Evolutionary conservation across 2,888 invertebrate genomes (phyloP), one percentile per base, ranked within the genome.

Genomic region (Drosophila siamana): DNA sequence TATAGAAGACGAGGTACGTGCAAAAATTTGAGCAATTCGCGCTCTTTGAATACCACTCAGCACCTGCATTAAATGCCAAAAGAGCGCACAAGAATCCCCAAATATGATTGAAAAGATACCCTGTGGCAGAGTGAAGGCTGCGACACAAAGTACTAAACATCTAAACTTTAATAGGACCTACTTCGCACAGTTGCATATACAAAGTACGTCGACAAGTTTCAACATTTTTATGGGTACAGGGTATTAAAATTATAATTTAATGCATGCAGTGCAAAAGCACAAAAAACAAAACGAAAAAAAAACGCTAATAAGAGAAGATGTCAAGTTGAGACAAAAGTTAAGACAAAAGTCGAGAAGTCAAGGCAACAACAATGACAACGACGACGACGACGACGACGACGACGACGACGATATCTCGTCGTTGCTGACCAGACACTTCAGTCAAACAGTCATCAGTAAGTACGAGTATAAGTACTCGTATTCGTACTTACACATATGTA

Each of bases 261-360:
- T 85, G 71, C 76, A 85, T 68, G 74, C 70, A 74, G 61, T 79
- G 70, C 67, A 70, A 64, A 38, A 38, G 4, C 11, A 65, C 50
- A 78, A 26, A 11, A 66, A 52, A n/a, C n/a, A n/a, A 57, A 43
- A 47, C 28, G 55, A 64, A 46, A 59, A 54, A 54, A 60, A 46
- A 54, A 30, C 55, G 60, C 63, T 82, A 77, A 69, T 71, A 71
- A 56, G 83, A 68, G 66, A 69, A 83, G 80, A 88, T 88, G 88
- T 83, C 83, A 83, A 84, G 80, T 67, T 67, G 68, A 82, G 85
- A 72, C 88, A 88, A 83, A 85, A 87, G 83, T 83, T 83, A 77
- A 86, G 78, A 72, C 88, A 86, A 88, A 86, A 88, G 83, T 84
- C 86, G 55, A 83, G 86, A 77, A 71, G 73, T 73, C 73, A 77